Conservation (phyloP, 1,140 invertebrate species). For the Musca domestica region DNA sequence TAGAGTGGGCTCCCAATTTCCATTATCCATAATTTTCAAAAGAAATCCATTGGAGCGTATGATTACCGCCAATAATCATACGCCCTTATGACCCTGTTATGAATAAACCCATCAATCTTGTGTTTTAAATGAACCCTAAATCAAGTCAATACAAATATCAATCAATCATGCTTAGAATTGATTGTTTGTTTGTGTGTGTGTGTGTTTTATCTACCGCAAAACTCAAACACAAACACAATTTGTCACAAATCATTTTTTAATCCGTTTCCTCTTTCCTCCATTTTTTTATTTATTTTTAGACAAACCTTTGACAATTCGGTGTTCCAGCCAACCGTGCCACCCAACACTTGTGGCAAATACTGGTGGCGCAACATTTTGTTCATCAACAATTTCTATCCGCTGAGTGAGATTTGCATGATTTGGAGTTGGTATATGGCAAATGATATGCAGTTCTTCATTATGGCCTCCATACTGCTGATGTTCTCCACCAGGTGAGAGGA, state of each 20-base stretch:
- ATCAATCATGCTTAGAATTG: background rate
- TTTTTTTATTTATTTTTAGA: constrained; percentile 26
- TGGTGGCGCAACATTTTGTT: constrained; percentile 84
- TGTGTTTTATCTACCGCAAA: background rate
- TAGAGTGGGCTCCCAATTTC: no score
- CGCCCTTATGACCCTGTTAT: no score
- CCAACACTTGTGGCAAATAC: constrained; percentile 73
- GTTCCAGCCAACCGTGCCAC: constrained; percentile 70
- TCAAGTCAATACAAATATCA: no score
- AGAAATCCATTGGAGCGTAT: no score
- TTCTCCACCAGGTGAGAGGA: constrained; percentile 71
- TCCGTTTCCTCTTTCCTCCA: background rate
- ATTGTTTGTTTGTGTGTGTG: background rate
- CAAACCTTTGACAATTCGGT: constrained; percentile 63
- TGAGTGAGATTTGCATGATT: constrained; percentile 79
- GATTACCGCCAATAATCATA: no score
- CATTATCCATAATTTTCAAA: no score
- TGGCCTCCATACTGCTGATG: constrained; percentile 69
- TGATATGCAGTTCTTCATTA: constrained; percentile 84
- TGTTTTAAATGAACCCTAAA: no score
- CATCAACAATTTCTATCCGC: constrained; percentile 76
- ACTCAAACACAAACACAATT: background rate
- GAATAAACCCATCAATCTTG: no score
- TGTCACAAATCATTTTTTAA: background rate
- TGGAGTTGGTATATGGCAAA: constrained; percentile 92